These are phyloP conservation scores for Anguilla rostrata DNA, from an alignment of 2,113 vertebrate genomes.

Conservation along the genomic window DNA sequence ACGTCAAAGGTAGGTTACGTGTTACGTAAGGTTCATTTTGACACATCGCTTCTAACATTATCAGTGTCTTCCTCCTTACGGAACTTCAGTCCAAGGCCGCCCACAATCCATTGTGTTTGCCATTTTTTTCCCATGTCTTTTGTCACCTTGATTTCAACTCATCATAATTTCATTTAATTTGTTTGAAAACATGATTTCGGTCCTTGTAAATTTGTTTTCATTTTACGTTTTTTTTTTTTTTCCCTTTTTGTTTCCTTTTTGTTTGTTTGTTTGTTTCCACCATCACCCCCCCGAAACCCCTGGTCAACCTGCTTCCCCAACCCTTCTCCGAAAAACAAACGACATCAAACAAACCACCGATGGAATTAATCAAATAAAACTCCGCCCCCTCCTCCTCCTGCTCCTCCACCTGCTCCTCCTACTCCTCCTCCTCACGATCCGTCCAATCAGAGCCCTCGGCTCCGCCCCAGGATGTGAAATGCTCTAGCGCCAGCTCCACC, in stretches of 20 bases:
- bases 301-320: slow-evolving; percentile 50
- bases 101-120: slow-evolving; percentile 75
- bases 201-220: slow-evolving; percentile 64
- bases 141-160: slow-evolving; percentile 50
- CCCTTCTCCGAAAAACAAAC: slow-evolving; percentile 29
- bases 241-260: slow-evolving; percentile 70
- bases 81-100: slow-evolving; percentile 56
- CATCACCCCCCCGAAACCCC: slow-evolving; percentile 53
- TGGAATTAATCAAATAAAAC: slow-evolving; percentile 53
- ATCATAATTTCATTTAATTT: slow-evolving; percentile 37
- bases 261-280: slow-evolving; percentile 78
- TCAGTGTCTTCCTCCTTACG: slow-evolving; percentile 50
- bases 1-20: slow-evolving; percentile 83
- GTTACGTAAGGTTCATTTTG: slow-evolving; percentile 75
- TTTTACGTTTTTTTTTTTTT: slow-evolving; percentile 67
- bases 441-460: slow-evolving; percentile 92
- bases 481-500: slow-evolving; percentile 92
- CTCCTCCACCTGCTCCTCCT: slow-evolving; percentile 36
- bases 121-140: slow-evolving; percentile 25
- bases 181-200: slow-evolving; percentile 20
- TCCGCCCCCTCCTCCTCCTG: slow-evolving; percentile 34
- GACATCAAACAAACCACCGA: slow-evolving; percentile 50
- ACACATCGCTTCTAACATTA: slow-evolving; percentile 56
- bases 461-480: slow-evolving; percentile 94
- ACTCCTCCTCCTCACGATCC: neutral